phyloP scores from a whole-genome alignment of 1,140 invertebrate genomes.

The Teleogryllus occipitalis region DNA sequence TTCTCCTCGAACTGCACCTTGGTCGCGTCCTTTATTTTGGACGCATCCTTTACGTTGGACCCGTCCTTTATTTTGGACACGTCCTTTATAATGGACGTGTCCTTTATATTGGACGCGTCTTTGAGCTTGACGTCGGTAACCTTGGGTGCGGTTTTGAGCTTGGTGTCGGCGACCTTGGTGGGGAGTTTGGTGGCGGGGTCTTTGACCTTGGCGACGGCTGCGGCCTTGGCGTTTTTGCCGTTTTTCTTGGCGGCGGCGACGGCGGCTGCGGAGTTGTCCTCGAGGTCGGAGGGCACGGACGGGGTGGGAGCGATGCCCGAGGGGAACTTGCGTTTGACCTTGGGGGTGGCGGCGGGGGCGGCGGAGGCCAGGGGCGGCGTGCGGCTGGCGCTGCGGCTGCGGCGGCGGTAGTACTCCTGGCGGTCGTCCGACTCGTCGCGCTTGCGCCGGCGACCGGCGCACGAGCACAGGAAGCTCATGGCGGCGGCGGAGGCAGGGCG shows the following conservation, averaged over 20 bases:
- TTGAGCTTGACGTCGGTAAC: too few species aligned
- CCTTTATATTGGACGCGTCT: too few species aligned
- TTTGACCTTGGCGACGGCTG: neutral
- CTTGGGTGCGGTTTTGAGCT: too few species aligned
- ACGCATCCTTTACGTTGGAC: neutral
- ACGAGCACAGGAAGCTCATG: conserved; percentile 11
- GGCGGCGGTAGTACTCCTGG: neutral
- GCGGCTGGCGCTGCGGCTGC: neutral
- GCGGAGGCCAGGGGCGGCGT: neutral
- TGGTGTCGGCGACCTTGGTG: too few species aligned
- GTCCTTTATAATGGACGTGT: too few species aligned
- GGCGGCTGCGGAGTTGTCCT: neutral
- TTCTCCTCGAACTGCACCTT: neutral
- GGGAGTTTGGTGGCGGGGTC: neutral
- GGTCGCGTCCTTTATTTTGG: neutral
- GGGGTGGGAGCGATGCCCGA: neutral
- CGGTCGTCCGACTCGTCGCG: neutral
- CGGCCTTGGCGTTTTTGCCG: neutral
- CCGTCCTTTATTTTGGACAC: too few species aligned
- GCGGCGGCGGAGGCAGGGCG: neutral
- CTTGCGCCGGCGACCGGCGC: neutral
- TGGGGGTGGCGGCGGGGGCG: neutral
- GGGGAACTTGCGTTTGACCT: conserved; percentile 15
- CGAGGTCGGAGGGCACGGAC: neutral
- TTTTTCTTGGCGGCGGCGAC: neutral